A percentile compares a stretch with the other conserved stretches of the same genome.
phyloP scores from a whole-genome alignment of 2,113 vertebrate genomes.

The Paramisgurnus dabryanus region DNA sequence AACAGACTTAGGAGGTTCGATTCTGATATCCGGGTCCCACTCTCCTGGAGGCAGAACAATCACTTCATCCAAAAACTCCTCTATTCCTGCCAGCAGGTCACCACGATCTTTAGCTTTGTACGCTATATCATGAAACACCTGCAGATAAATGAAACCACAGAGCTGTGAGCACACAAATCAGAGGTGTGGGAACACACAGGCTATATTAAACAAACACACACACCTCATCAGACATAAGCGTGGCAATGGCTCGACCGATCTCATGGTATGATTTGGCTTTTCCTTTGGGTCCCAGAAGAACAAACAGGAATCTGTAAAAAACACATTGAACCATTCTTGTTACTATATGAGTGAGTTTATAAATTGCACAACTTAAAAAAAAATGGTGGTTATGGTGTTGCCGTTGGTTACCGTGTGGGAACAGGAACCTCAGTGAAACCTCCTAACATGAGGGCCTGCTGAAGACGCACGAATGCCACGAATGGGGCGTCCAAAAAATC shows the following conservation, averaged over 20 bases:
- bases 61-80: constrained; percentile 97
- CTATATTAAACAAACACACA: not conserved
- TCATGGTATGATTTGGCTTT: constrained; percentile 97
- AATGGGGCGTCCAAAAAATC: constrained; percentile 93
- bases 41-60: constrained; percentile 96
- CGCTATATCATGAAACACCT: constrained; percentile 99
- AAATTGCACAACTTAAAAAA: not conserved
- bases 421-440: constrained; percentile 95
- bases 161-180: not conserved
- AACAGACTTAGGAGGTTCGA: constrained; percentile 94
- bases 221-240: constrained; percentile 98
- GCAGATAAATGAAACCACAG: not conserved
- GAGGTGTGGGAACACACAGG: not conserved
- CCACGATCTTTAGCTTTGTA: constrained; percentile 94
- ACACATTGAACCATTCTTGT: not conserved
- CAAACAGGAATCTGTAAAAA: constrained; percentile 86
- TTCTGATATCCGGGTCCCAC: constrained; percentile 97
- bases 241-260: constrained; percentile 95
- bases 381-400: too few species aligned
- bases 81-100: constrained; percentile 94
- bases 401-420: constrained; percentile 83
- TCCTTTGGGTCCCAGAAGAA: constrained; percentile 95
- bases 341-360: not conserved
- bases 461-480: constrained; percentile 92
- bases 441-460: constrained; percentile 94